A percentile compares a stretch with the other conserved stretches of the same genome.
Evolutionary conservation across 2,797 vertebrate genomes (phyloP).

Genomic region (Chloroceryle inda): DNA sequence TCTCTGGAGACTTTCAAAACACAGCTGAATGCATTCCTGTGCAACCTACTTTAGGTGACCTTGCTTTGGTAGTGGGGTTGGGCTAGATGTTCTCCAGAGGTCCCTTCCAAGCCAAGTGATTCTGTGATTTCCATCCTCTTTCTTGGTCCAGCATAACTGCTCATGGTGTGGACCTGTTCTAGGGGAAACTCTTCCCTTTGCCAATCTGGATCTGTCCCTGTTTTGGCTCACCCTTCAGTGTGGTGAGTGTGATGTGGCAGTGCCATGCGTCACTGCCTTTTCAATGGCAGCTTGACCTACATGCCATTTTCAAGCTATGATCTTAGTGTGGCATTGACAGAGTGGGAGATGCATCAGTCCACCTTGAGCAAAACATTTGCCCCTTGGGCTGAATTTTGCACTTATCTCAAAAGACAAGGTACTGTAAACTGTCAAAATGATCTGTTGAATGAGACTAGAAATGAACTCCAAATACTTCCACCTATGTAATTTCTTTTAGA

Average conservation of each 20-base stretch:
- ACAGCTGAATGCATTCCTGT: background rate
- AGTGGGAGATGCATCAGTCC: background rate
- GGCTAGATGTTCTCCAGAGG: background rate
- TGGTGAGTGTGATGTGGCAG: fast-evolving
- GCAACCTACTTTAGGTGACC: background rate
- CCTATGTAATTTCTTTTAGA: background rate
- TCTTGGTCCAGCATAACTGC: background rate
- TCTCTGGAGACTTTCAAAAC: background rate
- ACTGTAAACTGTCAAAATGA: background rate
- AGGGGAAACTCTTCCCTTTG: background rate
- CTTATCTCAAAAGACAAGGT: background rate
- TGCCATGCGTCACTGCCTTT: background rate
- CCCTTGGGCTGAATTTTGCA: background rate
- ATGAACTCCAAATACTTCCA: background rate
- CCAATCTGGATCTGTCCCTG: fast-evolving
- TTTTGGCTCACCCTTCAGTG: fast-evolving
- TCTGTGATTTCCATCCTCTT: background rate
- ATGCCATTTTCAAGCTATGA: fast-evolving
- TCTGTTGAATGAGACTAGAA: background rate
- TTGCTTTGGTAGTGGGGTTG: background rate
- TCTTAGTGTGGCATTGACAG: background rate
- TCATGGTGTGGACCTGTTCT: fast-evolving
- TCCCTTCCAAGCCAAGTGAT: background rate
- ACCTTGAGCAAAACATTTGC: background rate
- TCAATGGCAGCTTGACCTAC: background rate